These are phyloP conservation scores for Lipophrys pholis DNA, from an alignment of 2,113 vertebrate genomes.

Conservation along the genomic window DNA sequence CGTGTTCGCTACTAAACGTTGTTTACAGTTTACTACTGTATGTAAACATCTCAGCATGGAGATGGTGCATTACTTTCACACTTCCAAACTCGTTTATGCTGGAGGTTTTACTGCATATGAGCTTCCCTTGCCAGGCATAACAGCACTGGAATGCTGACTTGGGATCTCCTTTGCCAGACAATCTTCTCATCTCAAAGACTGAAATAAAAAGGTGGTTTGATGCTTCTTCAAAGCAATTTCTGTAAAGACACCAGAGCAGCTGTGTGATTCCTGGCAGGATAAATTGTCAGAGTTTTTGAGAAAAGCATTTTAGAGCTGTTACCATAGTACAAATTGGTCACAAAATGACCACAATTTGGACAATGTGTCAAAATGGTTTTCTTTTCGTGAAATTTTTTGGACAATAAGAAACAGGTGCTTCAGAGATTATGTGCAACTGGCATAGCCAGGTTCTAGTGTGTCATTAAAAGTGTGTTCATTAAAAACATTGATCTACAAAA, in stretches of 20 bases:
- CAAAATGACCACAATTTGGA: too few relatives aligned
- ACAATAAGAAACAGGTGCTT: too few relatives aligned
- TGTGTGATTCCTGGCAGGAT: not conserved
- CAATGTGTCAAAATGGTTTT: too few relatives aligned
- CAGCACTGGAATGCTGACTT: conserved; percentile 53
- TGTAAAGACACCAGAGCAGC: not conserved
- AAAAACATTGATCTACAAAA: too few relatives aligned
- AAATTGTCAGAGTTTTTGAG: not conserved
- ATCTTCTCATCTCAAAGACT: conserved; percentile 34
- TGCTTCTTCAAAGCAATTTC: not conserved
- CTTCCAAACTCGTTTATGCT: conserved; percentile 52
- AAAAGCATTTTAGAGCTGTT: conserved; percentile 2
- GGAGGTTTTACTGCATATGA: conserved; percentile 56
- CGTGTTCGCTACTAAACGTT: conserved; percentile 43
- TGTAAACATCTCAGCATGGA: conserved; percentile 50
- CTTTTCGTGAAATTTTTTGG: too few relatives aligned
- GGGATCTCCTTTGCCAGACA: conserved; percentile 42
- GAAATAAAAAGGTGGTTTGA: conserved; percentile 31
- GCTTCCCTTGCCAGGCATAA: conserved; percentile 48
- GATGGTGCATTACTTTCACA: conserved; percentile 34
- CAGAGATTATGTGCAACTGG: too few relatives aligned
- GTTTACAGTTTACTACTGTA: conserved; percentile 45
- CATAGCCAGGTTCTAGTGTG: too few relatives aligned
- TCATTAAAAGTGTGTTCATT: too few relatives aligned
- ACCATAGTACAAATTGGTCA: not conserved